Evolutionary conservation across 2,888 invertebrate genomes (phyloP), one percentile per base, ranked within the genome.

Genomic region (Merodon equestris): DNA sequence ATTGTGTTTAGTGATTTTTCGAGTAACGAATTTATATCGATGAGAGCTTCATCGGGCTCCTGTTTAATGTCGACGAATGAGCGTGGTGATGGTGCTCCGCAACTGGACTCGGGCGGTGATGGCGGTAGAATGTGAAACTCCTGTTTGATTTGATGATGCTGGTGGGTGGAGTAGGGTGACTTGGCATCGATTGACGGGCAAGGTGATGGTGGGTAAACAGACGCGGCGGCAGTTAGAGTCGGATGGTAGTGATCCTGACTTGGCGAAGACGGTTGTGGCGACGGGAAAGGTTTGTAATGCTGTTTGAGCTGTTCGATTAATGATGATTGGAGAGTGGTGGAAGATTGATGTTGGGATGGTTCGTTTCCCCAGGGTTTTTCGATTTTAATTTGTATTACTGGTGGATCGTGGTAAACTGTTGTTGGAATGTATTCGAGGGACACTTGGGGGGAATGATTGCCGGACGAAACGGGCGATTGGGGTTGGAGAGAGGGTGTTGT

Each of bases 51-150:
- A 81, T 87, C 79, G 40, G 89, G 88, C 83, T 89, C 89, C 17
- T 86, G 84, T 82, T 89, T 89, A 47, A 89, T 87, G 47, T 88
- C 87, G 58, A 83, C 82, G 54, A 82, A 72, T 10, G 88, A 87
- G 83, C 92, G 87, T 84, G 92, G 89, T 84, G 93, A 90, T 58
- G 90, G 89, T 9, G 87, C 87, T 83, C 88, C 89, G 64, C 87
- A 87, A 83, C 91, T 92, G 61, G 91, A 92, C 83, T 90, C 93
- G 58, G 91, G 91, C 10, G 92, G 90, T 60, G 92, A 92, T 10
- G 91, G 92, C 89, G 77, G 92, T 90, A 84, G 91, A 86, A 91
- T 89, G 85, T 85, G 87, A 83, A 89, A 84, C 91, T 90, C 84
- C 91, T 89, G 89, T 84, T 82, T 91, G 84, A 83, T 90, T 87